These are phyloP conservation scores for Epirrhoe alternata DNA, from an alignment of 2,888 invertebrate species.

Conservation along the genomic window DNA sequence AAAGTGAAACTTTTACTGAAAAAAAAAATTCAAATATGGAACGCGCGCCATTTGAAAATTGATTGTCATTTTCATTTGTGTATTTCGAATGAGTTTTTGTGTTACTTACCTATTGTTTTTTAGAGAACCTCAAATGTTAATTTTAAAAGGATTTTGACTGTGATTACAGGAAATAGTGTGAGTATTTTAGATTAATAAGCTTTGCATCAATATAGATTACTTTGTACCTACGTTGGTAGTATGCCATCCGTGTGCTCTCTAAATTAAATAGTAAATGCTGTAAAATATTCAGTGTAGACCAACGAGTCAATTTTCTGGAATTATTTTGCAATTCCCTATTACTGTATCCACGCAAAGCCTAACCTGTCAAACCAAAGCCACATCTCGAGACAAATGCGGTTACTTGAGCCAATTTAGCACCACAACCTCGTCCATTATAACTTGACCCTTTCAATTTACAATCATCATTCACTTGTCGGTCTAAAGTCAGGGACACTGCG, in stretches of 20 bases:
- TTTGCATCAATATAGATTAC: not conserved
- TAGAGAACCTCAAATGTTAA: conserved; percentile 43
- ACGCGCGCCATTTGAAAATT: conserved; percentile 38
- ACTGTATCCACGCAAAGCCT: conserved; percentile 47
- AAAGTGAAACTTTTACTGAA: conserved; percentile 31
- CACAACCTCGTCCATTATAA: conserved; percentile 60
- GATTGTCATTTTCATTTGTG: conserved; percentile 27
- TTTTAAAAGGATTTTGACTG: conserved; percentile 43
- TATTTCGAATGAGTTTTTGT: conserved; percentile 21
- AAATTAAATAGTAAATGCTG: not conserved
- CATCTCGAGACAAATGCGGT: conserved; percentile 71
- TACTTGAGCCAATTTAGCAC: conserved; percentile 81
- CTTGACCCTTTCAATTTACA: conserved; percentile 58
- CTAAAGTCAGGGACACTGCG: conserved; percentile 50
- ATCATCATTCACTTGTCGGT: conserved; percentile 44
- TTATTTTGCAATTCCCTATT: conserved; percentile 21
- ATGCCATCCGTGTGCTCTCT: not conserved
- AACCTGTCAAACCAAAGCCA: conserved; percentile 62
- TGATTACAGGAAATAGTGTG: conserved; percentile 49
- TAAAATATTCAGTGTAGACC: not conserved
- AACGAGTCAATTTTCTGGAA: conserved; percentile 6
- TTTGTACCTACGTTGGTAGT: not conserved
- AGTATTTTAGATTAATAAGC: conserved; percentile 36
- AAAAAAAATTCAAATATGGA: conserved; percentile 45
- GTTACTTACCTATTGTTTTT: conserved; percentile 23